Evolutionary conservation across 2,888 invertebrate species (phyloP), one percentile per base, ranked within the genome.

Genomic region (Tridacna gigas): DNA sequence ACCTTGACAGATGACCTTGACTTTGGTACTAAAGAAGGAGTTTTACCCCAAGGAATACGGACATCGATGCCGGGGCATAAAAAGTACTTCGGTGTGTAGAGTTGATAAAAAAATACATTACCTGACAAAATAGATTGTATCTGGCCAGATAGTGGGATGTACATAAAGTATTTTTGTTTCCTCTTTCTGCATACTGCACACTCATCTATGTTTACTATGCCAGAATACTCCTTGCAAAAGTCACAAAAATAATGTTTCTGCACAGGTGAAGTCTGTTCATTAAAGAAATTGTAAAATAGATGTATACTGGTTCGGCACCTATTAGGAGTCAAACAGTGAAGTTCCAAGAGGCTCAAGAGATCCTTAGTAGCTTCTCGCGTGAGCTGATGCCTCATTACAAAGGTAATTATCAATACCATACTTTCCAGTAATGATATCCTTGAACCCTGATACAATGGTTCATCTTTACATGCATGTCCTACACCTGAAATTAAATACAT

Each of bases 191-290:
- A 74, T 18, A 74, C n/a, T 60, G 74, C n/a, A 37, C 74, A 74
- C 74, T 74, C 74, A 2, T 60, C 28, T 51, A 13, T 74, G 25
- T 51, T 74, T 60, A n/a, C 37, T 22, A 26, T 74, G 60, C 74
- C 74, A 56, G 61, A 74, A 51, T 74, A 74, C 74, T 74, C 60
- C 60, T 74, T 60, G 51, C 74, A 74, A 60, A 74, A 74, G 74
- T 74, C 74, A 74, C 74, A 74, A 37, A 74, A 74, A 74, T 74
- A 74, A 60, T 74, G 74, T 60, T 74, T 74, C 37, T 74, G 74
- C 60, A 60, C 74, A 74, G 74, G 74, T 74, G 74, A 74, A 60
- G 60, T 56, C 3, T 51, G 20, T 56, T 74, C 74, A 74, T 25
- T 74, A 25, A 74, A 74, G 56, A 74, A 74, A 60, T 60, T 60